phyloP scores from a whole-genome alignment of 2,888 invertebrate genomes.

The Nemotelus nigrinus region DNA sequence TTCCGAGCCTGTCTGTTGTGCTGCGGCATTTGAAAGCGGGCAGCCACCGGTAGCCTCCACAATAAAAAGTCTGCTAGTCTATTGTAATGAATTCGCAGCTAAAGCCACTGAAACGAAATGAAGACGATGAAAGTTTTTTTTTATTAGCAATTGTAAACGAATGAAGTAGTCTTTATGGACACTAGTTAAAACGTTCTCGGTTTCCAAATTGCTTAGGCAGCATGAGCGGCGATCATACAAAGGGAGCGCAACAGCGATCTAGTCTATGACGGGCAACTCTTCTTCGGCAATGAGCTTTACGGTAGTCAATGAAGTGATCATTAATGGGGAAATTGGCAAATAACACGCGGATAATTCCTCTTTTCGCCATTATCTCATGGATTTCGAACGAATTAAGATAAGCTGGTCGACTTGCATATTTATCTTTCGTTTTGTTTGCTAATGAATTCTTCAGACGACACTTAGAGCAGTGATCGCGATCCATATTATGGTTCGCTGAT shows the following conservation, averaged over 20 bases:
- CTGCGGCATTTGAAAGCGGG: background rate
- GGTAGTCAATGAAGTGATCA: slow-evolving; percentile 16
- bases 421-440: too few relatives aligned
- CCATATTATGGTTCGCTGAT: too few relatives aligned
- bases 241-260: too few relatives aligned
- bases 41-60: background rate
- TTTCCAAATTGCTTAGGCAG: background rate
- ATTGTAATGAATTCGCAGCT: slow-evolving; percentile 7
- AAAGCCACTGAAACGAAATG: slow-evolving; percentile 4
- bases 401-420: too few relatives aligned
- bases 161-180: background rate
- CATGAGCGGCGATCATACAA: too few relatives aligned
- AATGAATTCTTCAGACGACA: too few relatives aligned
- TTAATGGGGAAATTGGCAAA: slow-evolving; percentile 4
- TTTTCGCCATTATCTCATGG: background rate
- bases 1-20: slow-evolving; percentile 20
- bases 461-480: too few relatives aligned
- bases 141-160: background rate
- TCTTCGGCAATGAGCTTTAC: background rate
- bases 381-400: background rate
- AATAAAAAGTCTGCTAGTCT: background rate
- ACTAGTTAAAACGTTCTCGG: background rate
- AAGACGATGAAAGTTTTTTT: slow-evolving; percentile 30
- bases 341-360: slow-evolving; percentile 12
- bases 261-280: slow-evolving; percentile 24